Conservation (phyloP, 2,797 vertebrate species). For the Prionace glauca region DNA sequence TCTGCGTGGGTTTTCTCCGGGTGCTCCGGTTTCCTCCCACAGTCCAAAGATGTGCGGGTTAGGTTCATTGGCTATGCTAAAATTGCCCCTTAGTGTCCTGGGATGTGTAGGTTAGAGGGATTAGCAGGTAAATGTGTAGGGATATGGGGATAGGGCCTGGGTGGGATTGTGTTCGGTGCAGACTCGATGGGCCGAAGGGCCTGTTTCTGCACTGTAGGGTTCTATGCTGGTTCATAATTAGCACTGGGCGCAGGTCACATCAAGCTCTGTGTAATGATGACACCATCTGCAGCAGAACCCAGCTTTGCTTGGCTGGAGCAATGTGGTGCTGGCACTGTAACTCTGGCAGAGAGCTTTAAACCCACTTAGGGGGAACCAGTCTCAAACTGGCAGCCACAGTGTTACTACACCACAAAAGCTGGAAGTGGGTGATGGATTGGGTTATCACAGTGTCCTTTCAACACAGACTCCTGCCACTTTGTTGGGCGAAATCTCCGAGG, state of each 20-base stretch:
- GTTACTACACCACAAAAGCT: not conserved
- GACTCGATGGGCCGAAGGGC: no score
- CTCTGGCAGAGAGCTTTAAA: not conserved
- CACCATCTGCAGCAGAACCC: not conserved
- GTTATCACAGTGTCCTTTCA: not conserved
- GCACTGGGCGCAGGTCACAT: not conserved
- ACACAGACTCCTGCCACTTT: not conserved
- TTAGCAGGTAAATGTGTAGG: no score
- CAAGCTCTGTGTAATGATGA: not conserved
- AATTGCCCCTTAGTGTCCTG: no score
- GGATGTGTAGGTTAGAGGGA: no score
- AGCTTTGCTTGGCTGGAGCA: not conserved
- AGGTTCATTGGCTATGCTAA: no score
- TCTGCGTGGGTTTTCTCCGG: no score
- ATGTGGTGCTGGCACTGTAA: not conserved
- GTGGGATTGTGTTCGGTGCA: no score
- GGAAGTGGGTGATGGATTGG: not conserved
- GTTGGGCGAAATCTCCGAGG: not conserved
- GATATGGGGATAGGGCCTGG: no score
- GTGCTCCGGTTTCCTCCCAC: no score
- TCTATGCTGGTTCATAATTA: no score
- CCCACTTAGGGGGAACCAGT: not conserved
- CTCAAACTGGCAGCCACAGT: not conserved
- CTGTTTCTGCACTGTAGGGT: no score
- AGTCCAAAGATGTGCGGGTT: no score